Conservation (phyloP, 2,797 vertebrate species). For the Ceryle rudis region DNA sequence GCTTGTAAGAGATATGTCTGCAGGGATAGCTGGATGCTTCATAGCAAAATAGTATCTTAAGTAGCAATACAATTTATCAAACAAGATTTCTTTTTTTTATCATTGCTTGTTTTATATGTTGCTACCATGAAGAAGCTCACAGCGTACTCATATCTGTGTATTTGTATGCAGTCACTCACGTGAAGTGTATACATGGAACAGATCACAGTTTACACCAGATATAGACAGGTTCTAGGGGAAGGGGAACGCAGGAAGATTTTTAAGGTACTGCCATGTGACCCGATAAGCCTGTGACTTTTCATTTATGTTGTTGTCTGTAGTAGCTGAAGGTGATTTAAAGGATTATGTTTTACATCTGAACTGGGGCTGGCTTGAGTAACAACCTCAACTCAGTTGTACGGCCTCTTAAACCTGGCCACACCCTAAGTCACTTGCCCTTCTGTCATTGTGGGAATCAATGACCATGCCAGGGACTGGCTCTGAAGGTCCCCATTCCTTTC, state of each 20-base stretch:
- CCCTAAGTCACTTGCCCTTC: not conserved
- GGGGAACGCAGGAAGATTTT: not conserved
- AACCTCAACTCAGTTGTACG: not conserved
- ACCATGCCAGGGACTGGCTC: not conserved
- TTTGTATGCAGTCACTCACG: not conserved
- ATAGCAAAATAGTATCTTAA: not conserved
- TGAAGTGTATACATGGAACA: not conserved
- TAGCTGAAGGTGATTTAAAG: not conserved
- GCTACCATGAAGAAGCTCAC: not conserved
- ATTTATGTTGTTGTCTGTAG: not conserved
- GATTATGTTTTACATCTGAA: not conserved
- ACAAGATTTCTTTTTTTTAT: not conserved
- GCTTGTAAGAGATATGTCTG: not conserved
- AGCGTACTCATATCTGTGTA: not conserved
- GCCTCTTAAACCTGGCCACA: not conserved
- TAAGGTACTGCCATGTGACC: accelerated
- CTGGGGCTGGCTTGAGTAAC: not conserved
- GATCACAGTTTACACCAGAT: not conserved
- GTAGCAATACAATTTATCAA: not conserved
- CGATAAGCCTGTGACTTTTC: not conserved
- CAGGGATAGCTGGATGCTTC: not conserved
- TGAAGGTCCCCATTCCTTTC: not conserved
- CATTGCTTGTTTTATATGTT: not conserved
- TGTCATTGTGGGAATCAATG: not conserved
- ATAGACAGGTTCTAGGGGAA: not conserved